Evolutionary conservation across 2,888 invertebrate species (phyloP).

Genomic region (Prenolepis imparis): DNA sequence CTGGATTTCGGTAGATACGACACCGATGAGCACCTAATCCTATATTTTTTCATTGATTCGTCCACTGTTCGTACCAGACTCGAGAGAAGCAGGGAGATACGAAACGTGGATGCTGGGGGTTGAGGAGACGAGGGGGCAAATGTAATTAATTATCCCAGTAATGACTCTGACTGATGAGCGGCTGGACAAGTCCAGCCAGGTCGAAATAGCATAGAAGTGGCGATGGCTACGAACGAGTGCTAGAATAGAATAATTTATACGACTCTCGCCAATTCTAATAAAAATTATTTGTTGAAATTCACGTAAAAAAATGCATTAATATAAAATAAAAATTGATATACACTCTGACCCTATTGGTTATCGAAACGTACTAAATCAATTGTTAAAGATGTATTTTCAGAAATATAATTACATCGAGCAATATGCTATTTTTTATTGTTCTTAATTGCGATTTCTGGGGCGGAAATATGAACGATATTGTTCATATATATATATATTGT

Average conservation of each 20-base stretch:
- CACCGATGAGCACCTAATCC: constrained; percentile 76
- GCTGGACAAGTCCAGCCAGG: constrained; percentile 86
- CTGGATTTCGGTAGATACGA: constrained; percentile 47
- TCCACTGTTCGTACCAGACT: constrained; percentile 78
- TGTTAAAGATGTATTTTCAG: constrained; percentile 31
- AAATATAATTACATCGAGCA: constrained; percentile 7
- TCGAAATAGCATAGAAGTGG: constrained; percentile 84
- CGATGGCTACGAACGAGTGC: constrained; percentile 80
- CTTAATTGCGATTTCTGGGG: constrained; percentile 35
- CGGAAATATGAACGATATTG: constrained; percentile 16
- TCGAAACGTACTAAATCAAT: constrained; percentile 11
- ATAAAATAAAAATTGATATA: constrained; percentile 18
- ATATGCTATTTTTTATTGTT: constrained; percentile 21
- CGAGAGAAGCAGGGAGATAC: constrained; percentile 73
- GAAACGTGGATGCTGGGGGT: constrained; percentile 79
- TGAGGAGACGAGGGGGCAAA: constrained; percentile 88
- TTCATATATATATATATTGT: neutral
- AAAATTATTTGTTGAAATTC: constrained; percentile 30
- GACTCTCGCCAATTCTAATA: constrained; percentile 26
- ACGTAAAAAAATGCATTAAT: constrained; percentile 4
- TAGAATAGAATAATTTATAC: constrained; percentile 21
- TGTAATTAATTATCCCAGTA: constrained; percentile 90
- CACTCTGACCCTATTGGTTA: neutral
- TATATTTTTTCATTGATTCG: constrained; percentile 85
- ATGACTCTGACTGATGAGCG: constrained; percentile 90